A percentile compares a stretch with the other conserved stretches of the same genome.
phyloP scores from a whole-genome alignment of 2,113 vertebrate species.

The Erythrocercus mccallii region DNA sequence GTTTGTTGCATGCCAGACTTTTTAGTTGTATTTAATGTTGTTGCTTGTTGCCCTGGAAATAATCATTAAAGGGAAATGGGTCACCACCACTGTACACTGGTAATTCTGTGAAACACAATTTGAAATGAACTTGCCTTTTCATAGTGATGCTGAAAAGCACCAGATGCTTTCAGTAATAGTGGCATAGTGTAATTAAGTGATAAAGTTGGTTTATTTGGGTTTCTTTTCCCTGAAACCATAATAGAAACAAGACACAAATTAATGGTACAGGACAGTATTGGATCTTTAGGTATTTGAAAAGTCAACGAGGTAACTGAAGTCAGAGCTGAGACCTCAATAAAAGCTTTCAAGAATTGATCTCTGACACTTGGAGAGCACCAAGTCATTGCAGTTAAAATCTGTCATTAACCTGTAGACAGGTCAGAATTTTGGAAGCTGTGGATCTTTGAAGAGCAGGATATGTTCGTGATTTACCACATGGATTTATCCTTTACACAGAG shows the following conservation, averaged over 20 bases:
- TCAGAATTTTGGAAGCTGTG: neutral
- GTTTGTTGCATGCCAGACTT: neutral
- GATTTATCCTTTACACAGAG: neutral
- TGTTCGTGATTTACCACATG: neutral
- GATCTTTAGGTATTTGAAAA: neutral
- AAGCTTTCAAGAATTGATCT: neutral
- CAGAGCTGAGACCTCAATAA: neutral
- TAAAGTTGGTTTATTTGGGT: neutral
- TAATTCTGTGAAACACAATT: neutral
- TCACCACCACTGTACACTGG: neutral
- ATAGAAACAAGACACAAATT: neutral
- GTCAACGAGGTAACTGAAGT: neutral
- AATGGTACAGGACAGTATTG: neutral
- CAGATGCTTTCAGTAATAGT: neutral
- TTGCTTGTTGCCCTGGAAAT: neutral
- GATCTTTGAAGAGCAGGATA: neutral
- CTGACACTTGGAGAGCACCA: neutral
- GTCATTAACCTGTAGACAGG: neutral
- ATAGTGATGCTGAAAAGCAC: neutral
- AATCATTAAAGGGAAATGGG: neutral
- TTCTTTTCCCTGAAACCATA: neutral
- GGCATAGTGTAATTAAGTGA: neutral
- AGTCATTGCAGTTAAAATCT: neutral
- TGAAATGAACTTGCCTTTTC: neutral
- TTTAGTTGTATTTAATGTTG: neutral